phyloP scores from a whole-genome alignment of 35 echinoderm and acorn worm genomes.

The Eucidaris tribuloides region DNA sequence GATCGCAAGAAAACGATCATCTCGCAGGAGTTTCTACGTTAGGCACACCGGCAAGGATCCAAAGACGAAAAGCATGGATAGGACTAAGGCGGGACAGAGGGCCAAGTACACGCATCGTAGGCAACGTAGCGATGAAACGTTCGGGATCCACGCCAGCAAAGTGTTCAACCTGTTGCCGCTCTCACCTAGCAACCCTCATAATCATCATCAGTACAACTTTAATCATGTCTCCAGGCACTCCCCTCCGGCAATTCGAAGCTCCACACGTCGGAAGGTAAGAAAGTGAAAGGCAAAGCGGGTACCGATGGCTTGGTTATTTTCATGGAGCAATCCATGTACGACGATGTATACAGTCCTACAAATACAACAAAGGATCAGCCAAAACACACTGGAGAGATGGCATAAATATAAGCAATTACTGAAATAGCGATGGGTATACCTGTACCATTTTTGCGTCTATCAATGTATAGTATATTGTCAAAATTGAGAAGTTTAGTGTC shows the following conservation, averaged over 20 bases:
- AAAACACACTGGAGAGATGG: no score
- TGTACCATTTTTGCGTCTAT: no score
- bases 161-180: slow-evolving; percentile 9
- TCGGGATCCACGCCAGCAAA: slow-evolving; percentile 36
- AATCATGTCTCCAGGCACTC: slow-evolving; percentile 25
- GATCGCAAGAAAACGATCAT: slow-evolving; percentile 31
- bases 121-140: slow-evolving; percentile 58
- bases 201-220: neutral
- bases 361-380: no score
- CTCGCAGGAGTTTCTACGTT: slow-evolving; percentile 21
- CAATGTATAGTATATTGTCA: no score
- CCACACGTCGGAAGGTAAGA: slow-evolving; percentile 14
- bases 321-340: no score
- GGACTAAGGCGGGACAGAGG: neutral
- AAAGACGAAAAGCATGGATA: slow-evolving; percentile 43
- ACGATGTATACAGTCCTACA: no score
- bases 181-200: slow-evolving; percentile 11
- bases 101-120: slow-evolving; percentile 61
- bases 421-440: no score
- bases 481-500: no score
- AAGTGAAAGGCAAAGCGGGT: no score
- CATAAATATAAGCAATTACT: no score
- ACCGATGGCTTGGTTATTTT: no score
- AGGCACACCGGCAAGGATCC: neutral
- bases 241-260: slow-evolving; percentile 8